Percentiles rank a stretch among this genome's conserved stretches.
These are phyloP conservation scores for Cantharis lateralis DNA, from an alignment of 2,888 invertebrate species.

Conservation along the genomic window DNA sequence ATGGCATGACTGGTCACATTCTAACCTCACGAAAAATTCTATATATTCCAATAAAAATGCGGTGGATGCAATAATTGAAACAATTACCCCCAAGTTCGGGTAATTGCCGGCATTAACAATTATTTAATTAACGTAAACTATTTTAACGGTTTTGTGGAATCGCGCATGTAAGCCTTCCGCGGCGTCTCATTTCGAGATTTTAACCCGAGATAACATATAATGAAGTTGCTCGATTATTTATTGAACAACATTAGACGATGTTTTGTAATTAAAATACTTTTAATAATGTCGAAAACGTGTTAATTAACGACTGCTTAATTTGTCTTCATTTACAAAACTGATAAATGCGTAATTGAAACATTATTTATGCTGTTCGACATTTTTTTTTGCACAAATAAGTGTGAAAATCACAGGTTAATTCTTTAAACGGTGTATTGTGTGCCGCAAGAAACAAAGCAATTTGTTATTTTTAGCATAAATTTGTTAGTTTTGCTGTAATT, in stretches of 20 bases:
- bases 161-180: background rate
- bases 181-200: background rate
- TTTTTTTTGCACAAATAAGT: background rate
- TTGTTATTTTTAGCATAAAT: too few relatives aligned
- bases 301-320: background rate
- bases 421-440: too few relatives aligned
- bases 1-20: background rate
- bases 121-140: background rate
- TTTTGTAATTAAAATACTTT: background rate
- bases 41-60: conserved; percentile 5
- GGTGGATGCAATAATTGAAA: conserved; percentile 18
- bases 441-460: too few relatives aligned
- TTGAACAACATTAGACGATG: background rate
- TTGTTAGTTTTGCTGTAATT: too few relatives aligned
- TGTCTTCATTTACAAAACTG: background rate
- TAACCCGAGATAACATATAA: background rate
- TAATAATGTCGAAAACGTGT: background rate
- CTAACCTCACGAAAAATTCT: background rate
- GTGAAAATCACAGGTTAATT: background rate
- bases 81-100: background rate
- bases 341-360: background rate
- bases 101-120: background rate
- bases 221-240: background rate
- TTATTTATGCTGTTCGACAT: background rate
- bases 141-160: background rate